Conservation (phyloP, 2,113 vertebrate genomes). For the Romanogobio albipinnatus region DNA sequence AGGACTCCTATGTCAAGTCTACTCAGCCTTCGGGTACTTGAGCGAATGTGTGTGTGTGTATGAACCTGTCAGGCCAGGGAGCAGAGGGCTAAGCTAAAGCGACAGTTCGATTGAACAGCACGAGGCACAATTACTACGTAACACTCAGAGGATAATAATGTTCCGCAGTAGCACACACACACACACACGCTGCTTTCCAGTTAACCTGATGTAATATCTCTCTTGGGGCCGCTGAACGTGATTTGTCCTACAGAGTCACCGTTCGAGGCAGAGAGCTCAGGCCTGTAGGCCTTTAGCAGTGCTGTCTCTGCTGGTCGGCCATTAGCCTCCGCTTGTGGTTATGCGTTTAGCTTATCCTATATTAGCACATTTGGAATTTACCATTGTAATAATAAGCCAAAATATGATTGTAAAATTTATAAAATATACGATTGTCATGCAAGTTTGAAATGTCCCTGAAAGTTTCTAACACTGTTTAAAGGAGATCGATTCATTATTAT, state of each 20-base stretch:
- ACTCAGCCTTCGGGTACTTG: conserved; percentile 47
- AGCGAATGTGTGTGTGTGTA: conserved; percentile 55
- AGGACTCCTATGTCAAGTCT: conserved; percentile 54
- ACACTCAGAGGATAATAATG: conserved; percentile 75
- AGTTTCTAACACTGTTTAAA: background rate
- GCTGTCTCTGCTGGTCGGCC: conserved; percentile 18
- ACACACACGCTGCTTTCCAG: conserved; percentile 28
- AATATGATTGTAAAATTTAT: no score
- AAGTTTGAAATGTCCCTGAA: background rate
- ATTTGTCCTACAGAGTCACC: conserved; percentile 45
- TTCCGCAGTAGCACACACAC: conserved; percentile 62
- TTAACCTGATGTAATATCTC: conserved; percentile 56
- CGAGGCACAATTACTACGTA: conserved; percentile 76
- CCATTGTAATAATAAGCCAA: background rate
- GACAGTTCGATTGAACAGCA: conserved; percentile 79
- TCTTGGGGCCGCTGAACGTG: conserved; percentile 41
- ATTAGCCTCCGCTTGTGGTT: conserved; percentile 30
- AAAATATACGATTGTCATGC: no score
- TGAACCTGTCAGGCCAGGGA: conserved; percentile 56
- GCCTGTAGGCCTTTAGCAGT: conserved; percentile 6
- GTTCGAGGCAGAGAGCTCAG: conserved; percentile 11
- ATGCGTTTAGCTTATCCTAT: conserved; percentile 10
- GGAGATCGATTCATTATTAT: background rate
- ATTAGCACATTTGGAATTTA: background rate
- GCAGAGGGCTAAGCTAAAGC: conserved; percentile 67